phyloP scores from a whole-genome alignment of 2,113 vertebrate species.

The Ophthalmolycus amberensis region DNA sequence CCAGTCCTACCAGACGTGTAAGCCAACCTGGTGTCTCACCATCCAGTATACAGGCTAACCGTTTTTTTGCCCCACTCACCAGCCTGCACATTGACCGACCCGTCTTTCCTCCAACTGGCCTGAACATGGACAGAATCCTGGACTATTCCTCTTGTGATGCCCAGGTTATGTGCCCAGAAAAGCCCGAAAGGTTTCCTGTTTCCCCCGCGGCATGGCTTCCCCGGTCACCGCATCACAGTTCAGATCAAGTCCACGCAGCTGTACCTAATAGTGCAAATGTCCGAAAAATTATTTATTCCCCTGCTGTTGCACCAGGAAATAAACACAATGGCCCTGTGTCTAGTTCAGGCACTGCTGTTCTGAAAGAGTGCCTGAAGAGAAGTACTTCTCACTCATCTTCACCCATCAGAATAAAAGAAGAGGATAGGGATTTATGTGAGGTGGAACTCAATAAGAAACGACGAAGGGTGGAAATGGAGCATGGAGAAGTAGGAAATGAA shows the following conservation, averaged over 20 bases:
- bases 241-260: conserved; percentile 28
- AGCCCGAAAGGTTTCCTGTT: conserved; percentile 32
- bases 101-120: conserved; percentile 30
- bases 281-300: conserved; percentile 49
- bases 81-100: conserved; percentile 43
- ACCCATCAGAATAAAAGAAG: conserved; percentile 58
- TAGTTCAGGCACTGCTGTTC: conserved; percentile 1
- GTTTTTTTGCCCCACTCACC: conserved; percentile 36
- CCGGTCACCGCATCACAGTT: conserved; percentile 25
- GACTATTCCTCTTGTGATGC: conserved; percentile 65
- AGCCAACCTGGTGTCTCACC: conserved; percentile 38
- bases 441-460: conserved; percentile 54
- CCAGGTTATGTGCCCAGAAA: conserved; percentile 57
- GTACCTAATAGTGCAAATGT: conserved; percentile 8
- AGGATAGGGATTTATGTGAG: conserved; percentile 60
- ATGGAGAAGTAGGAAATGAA: background rate
- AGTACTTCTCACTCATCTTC: conserved; percentile 44
- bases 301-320: conserved; percentile 12
- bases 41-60: conserved; percentile 29
- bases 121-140: conserved; percentile 43
- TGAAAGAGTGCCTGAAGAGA: conserved; percentile 55
- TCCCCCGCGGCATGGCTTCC: conserved; percentile 61
- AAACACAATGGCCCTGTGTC: conserved; percentile 17
- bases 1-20: conserved; percentile 22
- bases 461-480: conserved; percentile 49